phyloP scores from a whole-genome alignment of 2,888 invertebrate species.

The Ypsolopha scabrella region DNA sequence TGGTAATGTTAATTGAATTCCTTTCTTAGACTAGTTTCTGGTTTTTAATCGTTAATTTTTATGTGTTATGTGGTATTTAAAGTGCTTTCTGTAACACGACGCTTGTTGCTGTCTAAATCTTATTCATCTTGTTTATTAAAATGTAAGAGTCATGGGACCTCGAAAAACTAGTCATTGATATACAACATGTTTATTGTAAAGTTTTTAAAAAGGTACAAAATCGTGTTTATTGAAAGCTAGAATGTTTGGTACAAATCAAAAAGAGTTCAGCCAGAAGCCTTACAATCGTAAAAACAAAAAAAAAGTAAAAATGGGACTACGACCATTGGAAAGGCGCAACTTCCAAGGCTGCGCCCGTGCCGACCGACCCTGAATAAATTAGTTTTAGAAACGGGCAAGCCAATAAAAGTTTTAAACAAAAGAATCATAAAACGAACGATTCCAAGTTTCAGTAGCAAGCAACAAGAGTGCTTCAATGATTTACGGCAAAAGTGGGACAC shows the following conservation, averaged over 20 bases:
- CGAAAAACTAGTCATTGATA: too few relatives aligned
- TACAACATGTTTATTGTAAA: too few relatives aligned
- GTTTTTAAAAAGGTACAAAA: too few relatives aligned
- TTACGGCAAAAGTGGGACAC: constrained; percentile 54
- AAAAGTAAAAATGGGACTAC: constrained; percentile 35
- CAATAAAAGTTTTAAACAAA: constrained; percentile 70
- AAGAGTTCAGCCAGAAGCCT: constrained; percentile 17
- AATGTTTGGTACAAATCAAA: background rate
- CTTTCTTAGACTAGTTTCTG: background rate
- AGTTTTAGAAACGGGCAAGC: constrained; percentile 58
- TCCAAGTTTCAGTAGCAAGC: constrained; percentile 53
- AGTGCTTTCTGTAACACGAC: too few relatives aligned
- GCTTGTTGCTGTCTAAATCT: too few relatives aligned
- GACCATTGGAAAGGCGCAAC: constrained; percentile 34
- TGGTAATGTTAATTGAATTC: constrained; percentile 2
- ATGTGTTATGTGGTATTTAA: too few relatives aligned
- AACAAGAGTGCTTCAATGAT: constrained; percentile 59
- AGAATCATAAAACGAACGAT: constrained; percentile 64
- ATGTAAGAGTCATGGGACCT: too few relatives aligned
- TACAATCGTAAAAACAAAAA: constrained; percentile 43
- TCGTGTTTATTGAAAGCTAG: too few relatives aligned
- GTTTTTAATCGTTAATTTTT: too few relatives aligned
- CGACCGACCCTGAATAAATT: constrained; percentile 63
- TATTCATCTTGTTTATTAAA: too few relatives aligned
- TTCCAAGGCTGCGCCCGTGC: constrained; percentile 46